Percentiles rank a stretch among this genome's conserved stretches.
phyloP scores from a whole-genome alignment of 1,140 invertebrate genomes.

The Globodera ellingtonae region DNA sequence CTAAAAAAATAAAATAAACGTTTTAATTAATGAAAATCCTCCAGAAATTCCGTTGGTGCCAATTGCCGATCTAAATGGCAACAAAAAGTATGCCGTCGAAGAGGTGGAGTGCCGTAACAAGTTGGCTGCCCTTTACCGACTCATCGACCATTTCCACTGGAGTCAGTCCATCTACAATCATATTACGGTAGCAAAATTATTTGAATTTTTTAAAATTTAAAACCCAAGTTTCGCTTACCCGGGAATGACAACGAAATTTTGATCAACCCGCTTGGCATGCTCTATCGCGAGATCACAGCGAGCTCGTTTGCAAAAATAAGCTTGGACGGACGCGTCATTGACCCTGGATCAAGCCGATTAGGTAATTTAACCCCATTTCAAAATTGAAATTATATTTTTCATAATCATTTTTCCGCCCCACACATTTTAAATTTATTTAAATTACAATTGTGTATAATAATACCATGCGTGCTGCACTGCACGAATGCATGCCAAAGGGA shows the following conservation, averaged over 20 bases:
- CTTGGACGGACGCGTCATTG: conserved; percentile 76
- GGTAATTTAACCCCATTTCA: neutral
- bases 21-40: neutral
- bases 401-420: too few species aligned
- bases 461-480: too few species aligned
- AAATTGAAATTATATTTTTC: too few species aligned
- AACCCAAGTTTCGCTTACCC: conserved; percentile 25
- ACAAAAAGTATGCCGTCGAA: conserved; percentile 90
- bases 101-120: conserved; percentile 94
- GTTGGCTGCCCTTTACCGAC: conserved; percentile 88
- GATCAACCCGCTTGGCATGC: conserved; percentile 90
- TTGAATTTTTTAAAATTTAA: conserved; percentile 11
- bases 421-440: too few species aligned
- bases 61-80: conserved; percentile 94
- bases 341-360: conserved; percentile 87
- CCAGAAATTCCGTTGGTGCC: conserved; percentile 75
- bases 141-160: conserved; percentile 95
- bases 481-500: too few species aligned
- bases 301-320: conserved; percentile 92
- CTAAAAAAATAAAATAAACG: neutral
- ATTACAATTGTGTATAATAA: too few species aligned
- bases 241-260: conserved; percentile 76
- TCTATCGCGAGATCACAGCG: conserved; percentile 94
- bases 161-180: conserved; percentile 81
- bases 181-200: conserved; percentile 71